phyloP scores from a whole-genome alignment of 2,797 vertebrate species.

The Rhyacichthys aspro region DNA sequence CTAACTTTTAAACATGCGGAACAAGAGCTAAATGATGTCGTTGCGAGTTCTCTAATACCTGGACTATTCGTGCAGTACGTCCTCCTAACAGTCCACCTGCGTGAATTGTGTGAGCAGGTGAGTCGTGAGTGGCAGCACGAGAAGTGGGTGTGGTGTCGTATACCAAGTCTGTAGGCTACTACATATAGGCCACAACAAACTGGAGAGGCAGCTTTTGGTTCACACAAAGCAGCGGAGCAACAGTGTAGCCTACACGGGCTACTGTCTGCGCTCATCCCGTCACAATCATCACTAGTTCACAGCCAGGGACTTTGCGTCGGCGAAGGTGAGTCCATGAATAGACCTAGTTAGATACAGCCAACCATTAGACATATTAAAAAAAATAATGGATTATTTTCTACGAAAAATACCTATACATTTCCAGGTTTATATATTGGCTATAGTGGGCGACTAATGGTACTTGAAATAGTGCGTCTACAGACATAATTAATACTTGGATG shows the following conservation, averaged over 20 bases:
- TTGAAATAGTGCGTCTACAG: too few relatives aligned
- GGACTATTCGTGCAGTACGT: neutral
- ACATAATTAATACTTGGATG: too few relatives aligned
- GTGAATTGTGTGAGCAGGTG: slow-evolving; percentile 57
- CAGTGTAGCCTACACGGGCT: slow-evolving; percentile 40
- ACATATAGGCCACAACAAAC: slow-evolving; percentile 51
- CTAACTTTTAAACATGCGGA: slow-evolving; percentile 44
- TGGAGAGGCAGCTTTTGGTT: slow-evolving; percentile 65
- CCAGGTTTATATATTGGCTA: too few relatives aligned
- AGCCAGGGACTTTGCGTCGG: slow-evolving; percentile 16
- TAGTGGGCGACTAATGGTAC: too few relatives aligned
- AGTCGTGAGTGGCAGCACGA: slow-evolving; percentile 43
- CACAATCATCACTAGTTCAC: slow-evolving; percentile 25
- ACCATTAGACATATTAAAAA: too few relatives aligned
- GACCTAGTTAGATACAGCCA: neutral
- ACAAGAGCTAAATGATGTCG: neutral
- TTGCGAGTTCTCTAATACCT: neutral
- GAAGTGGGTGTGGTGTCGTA: slow-evolving; percentile 76
- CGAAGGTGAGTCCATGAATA: slow-evolving; percentile 66
- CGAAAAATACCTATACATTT: too few relatives aligned
- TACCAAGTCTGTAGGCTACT: slow-evolving; percentile 18
- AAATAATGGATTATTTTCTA: too few relatives aligned
- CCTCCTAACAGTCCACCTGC: slow-evolving; percentile 41
- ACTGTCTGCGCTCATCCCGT: slow-evolving; percentile 45
- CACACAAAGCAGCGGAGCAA: slow-evolving; percentile 54